A percentile compares a stretch with the other conserved stretches of the same genome.
Evolutionary conservation across 2,888 invertebrate genomes (phyloP).

Genomic region (Drosophila sordidapex): DNA sequence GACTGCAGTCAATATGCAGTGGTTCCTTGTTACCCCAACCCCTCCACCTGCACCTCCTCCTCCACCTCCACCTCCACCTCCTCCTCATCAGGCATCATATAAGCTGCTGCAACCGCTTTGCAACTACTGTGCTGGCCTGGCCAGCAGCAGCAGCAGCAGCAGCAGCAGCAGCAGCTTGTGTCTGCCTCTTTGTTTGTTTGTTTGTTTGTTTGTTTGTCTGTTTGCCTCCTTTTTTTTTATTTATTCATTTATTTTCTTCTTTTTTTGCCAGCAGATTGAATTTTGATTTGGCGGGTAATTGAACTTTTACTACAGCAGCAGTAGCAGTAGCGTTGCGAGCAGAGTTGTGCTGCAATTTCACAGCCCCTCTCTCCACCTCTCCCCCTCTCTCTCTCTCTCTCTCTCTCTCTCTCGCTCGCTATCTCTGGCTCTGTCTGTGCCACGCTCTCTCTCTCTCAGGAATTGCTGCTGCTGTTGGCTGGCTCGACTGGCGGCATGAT

Average conservation of each 20-base stretch:
- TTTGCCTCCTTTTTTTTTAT: conserved; percentile 50
- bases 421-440: conserved; percentile 2
- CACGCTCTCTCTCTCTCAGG: conserved; percentile 3
- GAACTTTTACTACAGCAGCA: conserved; percentile 75
- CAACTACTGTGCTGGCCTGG: conserved; percentile 43
- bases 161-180: conserved; percentile 11
- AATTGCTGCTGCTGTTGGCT: conserved; percentile 29
- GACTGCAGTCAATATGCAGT: conserved; percentile 71
- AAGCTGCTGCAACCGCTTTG: conserved; percentile 11
- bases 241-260: conserved; percentile 25
- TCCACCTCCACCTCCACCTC: neutral
- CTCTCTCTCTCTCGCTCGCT: neutral
- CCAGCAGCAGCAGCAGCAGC: conserved; percentile 27
- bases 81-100: neutral
- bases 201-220: conserved; percentile 21
- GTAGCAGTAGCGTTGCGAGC: conserved; percentile 16
- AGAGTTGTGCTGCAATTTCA: conserved; percentile 29
- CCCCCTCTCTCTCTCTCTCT: neutral
- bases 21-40: conserved; percentile 13
- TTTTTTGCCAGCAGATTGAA: conserved; percentile 75
- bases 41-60: neutral
- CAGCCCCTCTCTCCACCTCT: conserved; percentile 21
- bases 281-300: conserved; percentile 83
- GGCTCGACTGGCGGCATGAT: conserved; percentile 64
- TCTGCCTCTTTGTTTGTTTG: conserved; percentile 5